Evolutionary conservation across 2,797 vertebrate species (phyloP), one percentile per base, ranked within the genome.

Genomic region (Garrulus glandarius): DNA sequence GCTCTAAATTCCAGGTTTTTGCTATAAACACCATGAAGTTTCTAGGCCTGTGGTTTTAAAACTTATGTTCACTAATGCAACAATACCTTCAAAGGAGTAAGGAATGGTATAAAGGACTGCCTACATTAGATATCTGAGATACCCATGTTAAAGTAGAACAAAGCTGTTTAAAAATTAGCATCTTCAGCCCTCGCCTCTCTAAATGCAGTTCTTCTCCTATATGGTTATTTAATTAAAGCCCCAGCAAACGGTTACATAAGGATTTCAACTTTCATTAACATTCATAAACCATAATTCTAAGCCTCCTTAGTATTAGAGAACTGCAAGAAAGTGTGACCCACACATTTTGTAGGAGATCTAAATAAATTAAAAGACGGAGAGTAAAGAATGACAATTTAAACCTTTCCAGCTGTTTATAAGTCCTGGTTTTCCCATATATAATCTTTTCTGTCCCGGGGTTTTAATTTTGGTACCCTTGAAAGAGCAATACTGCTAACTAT

Each of bases 241-340:
- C 29, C 26, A 80, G 61, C n/a, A 89, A 41, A 84, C 60, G 84
- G 92, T 90, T 93, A 76, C 34, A 81, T 89, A 93, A 96, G 36
- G 76, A 79, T 81, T 53, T 88, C 61, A 85, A 34, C 39, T 72
- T 91, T 67, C 82, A 96, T 79, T 61, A 68, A 85, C 84, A 95
- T 94, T 97, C 91, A 96, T 79, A 93, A 81, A 91, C 75, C 84
- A 21, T 71, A 85, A 69, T 52, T 67, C 92, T 69, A 65, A 94
- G 29, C 36, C 64, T 92, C 50, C 50, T 84, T 41, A 85, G 50
- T 56, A 74, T 53, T 69, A 87, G 26, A 81, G 57, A 89, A 78
- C 55, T 85, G 76, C 26, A 87, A 32, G 10, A 75, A 91, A 94
- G 92, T 46, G 32, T 44, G 82, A 87, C 23, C 60, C 29, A 34